A percentile compares a stretch with the other conserved stretches of the same genome.
These are phyloP conservation scores for Apeira syringaria DNA, from an alignment of 2,888 invertebrate species.

Conservation along the genomic window DNA sequence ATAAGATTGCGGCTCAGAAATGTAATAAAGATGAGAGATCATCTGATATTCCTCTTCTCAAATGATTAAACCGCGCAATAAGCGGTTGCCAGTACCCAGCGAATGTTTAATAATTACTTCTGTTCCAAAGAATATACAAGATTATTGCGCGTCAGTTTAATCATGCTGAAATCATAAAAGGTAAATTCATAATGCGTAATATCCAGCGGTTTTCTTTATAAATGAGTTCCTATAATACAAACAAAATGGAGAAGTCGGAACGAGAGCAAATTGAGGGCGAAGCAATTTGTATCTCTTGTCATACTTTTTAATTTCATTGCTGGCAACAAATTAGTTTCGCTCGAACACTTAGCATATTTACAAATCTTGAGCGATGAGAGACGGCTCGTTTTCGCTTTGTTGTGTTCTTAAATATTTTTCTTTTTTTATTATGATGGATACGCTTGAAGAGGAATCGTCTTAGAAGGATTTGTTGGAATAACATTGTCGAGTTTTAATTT, in stretches of 20 bases:
- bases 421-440: slow-evolving; percentile 23
- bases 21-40: slow-evolving; percentile 22
- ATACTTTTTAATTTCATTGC: slow-evolving; percentile 75
- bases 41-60: slow-evolving; percentile 18
- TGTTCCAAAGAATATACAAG: slow-evolving; percentile 27
- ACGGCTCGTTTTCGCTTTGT: slow-evolving; percentile 45
- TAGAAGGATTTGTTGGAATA: slow-evolving; percentile 7
- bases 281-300: slow-evolving; percentile 75
- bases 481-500: slow-evolving; percentile 18
- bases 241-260: slow-evolving; percentile 63
- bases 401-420: slow-evolving; percentile 28
- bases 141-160: slow-evolving; percentile 31
- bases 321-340: slow-evolving; percentile 68
- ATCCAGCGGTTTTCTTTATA: slow-evolving; percentile 64
- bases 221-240: slow-evolving; percentile 69
- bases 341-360: slow-evolving; percentile 67
- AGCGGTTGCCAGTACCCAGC: slow-evolving; percentile 20
- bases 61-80: slow-evolving; percentile 27
- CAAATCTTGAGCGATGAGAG: slow-evolving; percentile 54
- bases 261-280: slow-evolving; percentile 66
- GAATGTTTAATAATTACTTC: slow-evolving; percentile 26
- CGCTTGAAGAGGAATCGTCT: slow-evolving; percentile 20
- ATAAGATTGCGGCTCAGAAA: slow-evolving; percentile 20
- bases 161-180: slow-evolving; percentile 37
- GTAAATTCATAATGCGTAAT: slow-evolving; percentile 47